Evolutionary conservation across 2,113 vertebrate species (phyloP).

Genomic region (Neodontobutis hainanensis): DNA sequence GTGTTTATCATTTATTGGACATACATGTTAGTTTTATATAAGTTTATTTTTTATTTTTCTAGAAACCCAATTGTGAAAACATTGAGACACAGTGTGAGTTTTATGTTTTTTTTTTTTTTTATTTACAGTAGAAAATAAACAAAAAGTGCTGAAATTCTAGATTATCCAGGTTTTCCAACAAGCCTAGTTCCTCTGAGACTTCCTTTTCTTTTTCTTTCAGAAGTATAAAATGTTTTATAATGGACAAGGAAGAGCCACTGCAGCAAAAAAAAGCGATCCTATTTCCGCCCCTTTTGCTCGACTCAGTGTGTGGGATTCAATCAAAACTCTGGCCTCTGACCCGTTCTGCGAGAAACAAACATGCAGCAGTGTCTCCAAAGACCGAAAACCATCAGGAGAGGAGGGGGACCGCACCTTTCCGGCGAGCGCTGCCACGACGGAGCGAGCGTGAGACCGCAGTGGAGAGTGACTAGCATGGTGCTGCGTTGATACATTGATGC

Average conservation of each 20-base stretch:
- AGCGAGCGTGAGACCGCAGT: conserved; percentile 67
- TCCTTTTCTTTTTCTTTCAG: conserved; percentile 2
- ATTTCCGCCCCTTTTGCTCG: conserved; percentile 50
- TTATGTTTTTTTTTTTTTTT: too few species aligned
- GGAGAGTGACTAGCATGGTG: conserved; percentile 72
- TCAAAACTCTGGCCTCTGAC: conserved; percentile 69
- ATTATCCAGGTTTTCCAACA: too few species aligned
- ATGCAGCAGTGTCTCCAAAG: conserved; percentile 61
- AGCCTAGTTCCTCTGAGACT: too few species aligned
- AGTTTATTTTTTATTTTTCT: too few species aligned
- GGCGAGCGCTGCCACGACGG: conserved; percentile 61
- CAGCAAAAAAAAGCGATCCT: conserved; percentile 57
- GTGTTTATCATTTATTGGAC: neutral
- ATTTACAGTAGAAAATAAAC: too few species aligned
- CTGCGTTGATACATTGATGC: conserved; percentile 67
- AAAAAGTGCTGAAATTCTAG: too few species aligned
- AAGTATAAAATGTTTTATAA: conserved; percentile 58
- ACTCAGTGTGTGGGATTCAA: conserved; percentile 69
- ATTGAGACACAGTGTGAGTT: too few species aligned
- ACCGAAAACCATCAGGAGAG: conserved; percentile 66
- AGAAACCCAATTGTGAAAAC: too few species aligned
- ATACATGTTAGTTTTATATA: too few species aligned
- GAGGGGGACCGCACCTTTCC: conserved; percentile 46
- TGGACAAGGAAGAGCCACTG: conserved; percentile 60
- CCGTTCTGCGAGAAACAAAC: conserved; percentile 65